Evolutionary conservation across 2,113 vertebrate genomes (phyloP), one percentile per base, ranked within the genome.

Genomic region (Percina caprodes): DNA sequence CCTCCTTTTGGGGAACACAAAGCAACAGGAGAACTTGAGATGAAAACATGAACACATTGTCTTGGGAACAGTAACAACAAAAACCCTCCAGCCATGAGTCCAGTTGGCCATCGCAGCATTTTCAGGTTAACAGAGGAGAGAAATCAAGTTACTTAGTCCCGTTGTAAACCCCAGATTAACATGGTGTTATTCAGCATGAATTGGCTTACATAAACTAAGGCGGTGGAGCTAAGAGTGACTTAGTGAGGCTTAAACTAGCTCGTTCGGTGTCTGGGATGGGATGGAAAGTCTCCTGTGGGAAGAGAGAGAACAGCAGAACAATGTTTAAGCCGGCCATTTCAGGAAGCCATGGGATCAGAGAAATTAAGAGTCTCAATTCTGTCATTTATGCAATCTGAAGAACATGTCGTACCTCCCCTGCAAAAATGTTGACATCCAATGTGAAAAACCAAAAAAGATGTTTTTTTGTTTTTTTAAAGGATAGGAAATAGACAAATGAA

Each of bases 121-220:
- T 90, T 83, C 91, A 92, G 91, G 91, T 92, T 93, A 92, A 80
- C 91, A 89, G 86, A 85, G 86, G 84, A 92, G 85, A 88, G 79
- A 90, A 89, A 90, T 84, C 77, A 87, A 92, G 87, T 89, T 66
- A 65, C 88, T 92, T 85, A 89, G 92, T 89, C 79, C 56, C 75
- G 13, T 84, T 72, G 83, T 91, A 91, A 93, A 92, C 58, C 90
- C 92, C 89, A 88, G 92, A 93, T 94, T 92, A 93, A 92, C 91
- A 90, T 77, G 91, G 82, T 93, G 88, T 94, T 92, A 93, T 92
- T 91, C 90, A 90, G 93, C 91, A 90, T 93, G 88, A 92, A 88
- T 88, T 86, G 89, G 91, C 88, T 93, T 86, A 85, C 87, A 89
- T 78, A 77, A 82, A 77, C 90, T 79, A 83, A 86, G 88, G 89